Conservation (phyloP, 2,888 invertebrate species). For the Caenorhabditis wallacei region DNA sequence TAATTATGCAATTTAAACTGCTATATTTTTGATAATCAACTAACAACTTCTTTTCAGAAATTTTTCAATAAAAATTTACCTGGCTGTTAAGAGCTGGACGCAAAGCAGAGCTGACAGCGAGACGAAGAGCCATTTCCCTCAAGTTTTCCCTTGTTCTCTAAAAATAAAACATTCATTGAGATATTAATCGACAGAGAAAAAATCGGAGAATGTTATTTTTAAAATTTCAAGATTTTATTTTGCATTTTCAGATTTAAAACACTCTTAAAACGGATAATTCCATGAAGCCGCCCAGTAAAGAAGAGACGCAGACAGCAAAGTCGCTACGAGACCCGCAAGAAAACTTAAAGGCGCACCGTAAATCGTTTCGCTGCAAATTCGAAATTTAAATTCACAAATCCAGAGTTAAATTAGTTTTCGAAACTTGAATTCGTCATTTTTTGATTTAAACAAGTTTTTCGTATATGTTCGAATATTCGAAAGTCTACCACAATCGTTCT, state of each 20-base stretch:
- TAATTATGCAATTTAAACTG: too few relatives aligned
- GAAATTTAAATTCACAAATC: constrained; percentile 5
- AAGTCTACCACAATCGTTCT: background rate
- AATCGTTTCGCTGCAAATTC: constrained; percentile 21
- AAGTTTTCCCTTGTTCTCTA: constrained; percentile 68
- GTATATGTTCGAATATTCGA: constrained; percentile 22
- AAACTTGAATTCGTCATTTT: constrained; percentile 23
- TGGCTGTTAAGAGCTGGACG: constrained; percentile 69
- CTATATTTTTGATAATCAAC: too few relatives aligned
- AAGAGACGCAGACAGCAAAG: constrained; percentile 47
- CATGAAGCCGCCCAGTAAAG: constrained; percentile 64
- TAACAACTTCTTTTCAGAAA: background rate
- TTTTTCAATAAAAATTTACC: constrained; percentile 55
- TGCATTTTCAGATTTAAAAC: constrained; percentile 9
- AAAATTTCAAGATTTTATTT: background rate
- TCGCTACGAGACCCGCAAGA: constrained; percentile 58
- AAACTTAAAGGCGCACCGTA: constrained; percentile 63
- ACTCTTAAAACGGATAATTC: constrained; percentile 5
- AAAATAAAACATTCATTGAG: constrained; percentile 13
- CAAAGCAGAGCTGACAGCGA: constrained; percentile 66
- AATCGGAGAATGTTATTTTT: background rate
- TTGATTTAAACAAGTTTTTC: constrained; percentile 4
- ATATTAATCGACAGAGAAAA: constrained; percentile 28
- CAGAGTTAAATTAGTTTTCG: background rate
- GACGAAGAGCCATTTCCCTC: constrained; percentile 70